These are phyloP conservation scores for Corapipo altera DNA, from an alignment of 2,113 vertebrate genomes.

Conservation along the genomic window DNA sequence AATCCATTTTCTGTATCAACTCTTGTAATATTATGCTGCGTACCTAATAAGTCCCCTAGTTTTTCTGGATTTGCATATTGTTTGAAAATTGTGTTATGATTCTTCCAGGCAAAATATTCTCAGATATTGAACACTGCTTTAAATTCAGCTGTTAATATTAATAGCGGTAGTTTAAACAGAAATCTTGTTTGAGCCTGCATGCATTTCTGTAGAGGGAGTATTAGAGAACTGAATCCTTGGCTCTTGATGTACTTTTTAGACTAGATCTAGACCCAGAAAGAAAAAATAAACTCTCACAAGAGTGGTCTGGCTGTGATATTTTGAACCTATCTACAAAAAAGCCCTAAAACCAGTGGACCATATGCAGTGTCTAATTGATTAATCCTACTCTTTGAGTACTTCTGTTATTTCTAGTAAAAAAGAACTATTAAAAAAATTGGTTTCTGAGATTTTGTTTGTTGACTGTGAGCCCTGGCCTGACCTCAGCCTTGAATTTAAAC, in stretches of 20 bases:
- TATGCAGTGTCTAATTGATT: slow-evolving; percentile 21
- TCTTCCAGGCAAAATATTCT: not conserved
- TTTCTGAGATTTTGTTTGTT: slow-evolving; percentile 50
- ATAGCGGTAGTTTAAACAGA: not conserved
- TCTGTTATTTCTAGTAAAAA: slow-evolving; percentile 38
- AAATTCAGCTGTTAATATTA: not conserved
- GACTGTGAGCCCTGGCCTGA: slow-evolving; percentile 55
- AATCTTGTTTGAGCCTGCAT: not conserved
- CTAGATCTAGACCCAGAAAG: not conserved
- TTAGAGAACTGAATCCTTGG: not conserved
- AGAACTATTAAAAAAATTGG: slow-evolving; percentile 11
- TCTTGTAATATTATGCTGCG: not conserved
- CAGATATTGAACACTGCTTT: not conserved
- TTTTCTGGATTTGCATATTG: not conserved
- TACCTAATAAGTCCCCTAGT: not conserved
- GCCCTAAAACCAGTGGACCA: not conserved
- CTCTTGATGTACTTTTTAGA: not conserved
- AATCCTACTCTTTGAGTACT: slow-evolving; percentile 27
- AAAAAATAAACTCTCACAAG: not conserved
- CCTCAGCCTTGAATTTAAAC: slow-evolving; percentile 59
- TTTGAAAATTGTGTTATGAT: not conserved
- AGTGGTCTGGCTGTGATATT: not conserved
- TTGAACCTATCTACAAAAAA: not conserved
- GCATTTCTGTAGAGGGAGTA: not conserved
- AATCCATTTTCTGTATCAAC: not conserved